Evolutionary conservation across 1,140 invertebrate genomes (phyloP).

Genomic region (Drosophila oshimai): DNA sequence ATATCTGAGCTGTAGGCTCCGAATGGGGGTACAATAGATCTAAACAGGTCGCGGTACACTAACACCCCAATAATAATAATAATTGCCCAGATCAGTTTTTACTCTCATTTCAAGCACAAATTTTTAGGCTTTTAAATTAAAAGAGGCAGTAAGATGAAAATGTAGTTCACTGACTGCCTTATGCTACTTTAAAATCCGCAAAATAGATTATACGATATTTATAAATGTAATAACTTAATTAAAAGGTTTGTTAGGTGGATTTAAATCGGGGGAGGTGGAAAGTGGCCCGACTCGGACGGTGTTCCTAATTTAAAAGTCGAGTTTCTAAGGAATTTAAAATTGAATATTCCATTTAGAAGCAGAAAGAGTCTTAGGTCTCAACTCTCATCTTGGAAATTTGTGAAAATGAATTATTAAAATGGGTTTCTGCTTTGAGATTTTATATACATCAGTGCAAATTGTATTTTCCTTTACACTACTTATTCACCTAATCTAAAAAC

Average conservation of each 20-base stretch:
- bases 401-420: slow-evolving; percentile 7
- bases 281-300: too few species aligned
- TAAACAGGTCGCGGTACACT: too few species aligned
- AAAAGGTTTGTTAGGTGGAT: too few species aligned
- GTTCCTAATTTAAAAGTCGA: background rate
- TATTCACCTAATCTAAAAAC: background rate
- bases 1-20: too few species aligned
- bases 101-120: too few species aligned
- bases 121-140: too few species aligned
- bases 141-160: too few species aligned
- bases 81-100: too few species aligned
- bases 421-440: background rate
- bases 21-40: too few species aligned
- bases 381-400: background rate
- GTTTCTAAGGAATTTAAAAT: background rate
- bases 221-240: background rate
- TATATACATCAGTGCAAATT: background rate
- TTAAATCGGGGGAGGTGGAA: background rate
- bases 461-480: background rate
- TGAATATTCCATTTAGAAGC: slow-evolving; percentile 15
- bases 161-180: too few species aligned
- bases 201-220: background rate
- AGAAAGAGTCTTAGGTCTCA: background rate
- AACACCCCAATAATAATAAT: too few species aligned
- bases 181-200: too few species aligned